Conservation (phyloP, 2,113 vertebrate genomes). For the Caranx ignobilis region DNA sequence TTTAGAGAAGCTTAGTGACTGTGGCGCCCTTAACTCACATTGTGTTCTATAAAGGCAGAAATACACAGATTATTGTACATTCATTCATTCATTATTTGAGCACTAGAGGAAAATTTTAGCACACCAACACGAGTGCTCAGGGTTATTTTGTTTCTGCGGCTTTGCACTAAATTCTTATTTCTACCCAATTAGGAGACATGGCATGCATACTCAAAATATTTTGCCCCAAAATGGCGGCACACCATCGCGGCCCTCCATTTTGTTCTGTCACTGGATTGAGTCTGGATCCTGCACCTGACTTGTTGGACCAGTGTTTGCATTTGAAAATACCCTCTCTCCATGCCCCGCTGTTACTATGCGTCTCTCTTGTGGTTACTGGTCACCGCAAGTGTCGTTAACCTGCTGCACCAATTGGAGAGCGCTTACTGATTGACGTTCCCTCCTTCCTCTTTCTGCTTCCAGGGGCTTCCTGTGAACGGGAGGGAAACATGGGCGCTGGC, state of each 20-base stretch:
- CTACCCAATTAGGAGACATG: slow-evolving; percentile 59
- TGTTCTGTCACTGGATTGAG: slow-evolving; percentile 72
- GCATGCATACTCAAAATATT: slow-evolving; percentile 69
- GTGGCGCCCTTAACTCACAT: slow-evolving; percentile 63
- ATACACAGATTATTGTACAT: slow-evolving; percentile 39
- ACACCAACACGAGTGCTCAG: slow-evolving; percentile 30
- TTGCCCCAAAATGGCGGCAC: slow-evolving; percentile 79
- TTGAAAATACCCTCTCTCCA: slow-evolving; percentile 72
- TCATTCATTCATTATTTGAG: slow-evolving; percentile 50
- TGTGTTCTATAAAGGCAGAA: slow-evolving; percentile 43
- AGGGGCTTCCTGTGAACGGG: slow-evolving; percentile 69
- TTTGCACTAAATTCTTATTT: slow-evolving; percentile 51
- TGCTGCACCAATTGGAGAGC: slow-evolving; percentile 68
- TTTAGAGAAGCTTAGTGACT: slow-evolving; percentile 63
- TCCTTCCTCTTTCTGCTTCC: slow-evolving; percentile 67
- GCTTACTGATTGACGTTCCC: slow-evolving; percentile 42
- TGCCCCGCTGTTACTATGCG: slow-evolving; percentile 73
- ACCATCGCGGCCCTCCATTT: slow-evolving; percentile 76
- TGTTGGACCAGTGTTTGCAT: slow-evolving; percentile 71
- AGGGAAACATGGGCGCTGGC: slow-evolving; percentile 56
- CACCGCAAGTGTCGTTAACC: slow-evolving; percentile 51
- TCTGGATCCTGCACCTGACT: slow-evolving; percentile 78
- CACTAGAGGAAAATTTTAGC: slow-evolving; percentile 1
- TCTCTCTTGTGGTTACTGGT: slow-evolving; percentile 63
- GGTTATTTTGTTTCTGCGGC: slow-evolving; percentile 52